phyloP scores from a whole-genome alignment of 2,888 invertebrate genomes.

The Heliconius ismenius region DNA sequence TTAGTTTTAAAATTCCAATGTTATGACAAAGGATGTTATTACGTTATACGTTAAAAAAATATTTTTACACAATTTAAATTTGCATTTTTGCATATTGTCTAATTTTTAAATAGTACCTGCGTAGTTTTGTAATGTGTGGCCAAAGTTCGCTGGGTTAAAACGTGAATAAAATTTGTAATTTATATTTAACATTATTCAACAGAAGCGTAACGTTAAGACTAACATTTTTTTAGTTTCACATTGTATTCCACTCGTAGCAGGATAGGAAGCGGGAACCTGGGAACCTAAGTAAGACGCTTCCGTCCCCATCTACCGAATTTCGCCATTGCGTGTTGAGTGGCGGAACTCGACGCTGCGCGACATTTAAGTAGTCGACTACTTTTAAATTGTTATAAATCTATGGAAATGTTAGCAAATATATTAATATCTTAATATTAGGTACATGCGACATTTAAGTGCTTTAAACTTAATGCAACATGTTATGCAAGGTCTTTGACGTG shows the following conservation, averaged over 20 bases:
- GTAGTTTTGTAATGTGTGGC: background rate
- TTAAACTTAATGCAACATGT: background rate
- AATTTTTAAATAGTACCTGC: background rate
- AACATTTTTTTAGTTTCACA: no score
- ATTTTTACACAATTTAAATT: slow-evolving; percentile 7
- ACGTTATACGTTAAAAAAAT: background rate
- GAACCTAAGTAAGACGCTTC: no score
- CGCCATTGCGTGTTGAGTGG: no score
- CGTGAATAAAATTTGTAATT: background rate
- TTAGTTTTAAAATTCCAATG: background rate
- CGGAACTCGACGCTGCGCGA: no score
- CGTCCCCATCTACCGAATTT: no score
- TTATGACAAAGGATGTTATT: background rate
- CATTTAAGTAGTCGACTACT: no score
- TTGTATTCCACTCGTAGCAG: no score
- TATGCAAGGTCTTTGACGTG: slow-evolving; percentile 18
- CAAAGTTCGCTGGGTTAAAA: background rate
- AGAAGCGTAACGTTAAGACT: background rate
- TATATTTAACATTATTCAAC: background rate
- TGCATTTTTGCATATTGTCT: background rate
- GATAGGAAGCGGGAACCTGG: no score
- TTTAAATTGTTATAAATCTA: background rate
- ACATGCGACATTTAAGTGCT: background rate
- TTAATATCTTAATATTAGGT: background rate
- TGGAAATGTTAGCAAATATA: background rate